Evolutionary conservation across 1,140 invertebrate species (phyloP), one percentile per base, ranked within the genome.

Genomic region (Stenopsyche tienmushanensis): DNA sequence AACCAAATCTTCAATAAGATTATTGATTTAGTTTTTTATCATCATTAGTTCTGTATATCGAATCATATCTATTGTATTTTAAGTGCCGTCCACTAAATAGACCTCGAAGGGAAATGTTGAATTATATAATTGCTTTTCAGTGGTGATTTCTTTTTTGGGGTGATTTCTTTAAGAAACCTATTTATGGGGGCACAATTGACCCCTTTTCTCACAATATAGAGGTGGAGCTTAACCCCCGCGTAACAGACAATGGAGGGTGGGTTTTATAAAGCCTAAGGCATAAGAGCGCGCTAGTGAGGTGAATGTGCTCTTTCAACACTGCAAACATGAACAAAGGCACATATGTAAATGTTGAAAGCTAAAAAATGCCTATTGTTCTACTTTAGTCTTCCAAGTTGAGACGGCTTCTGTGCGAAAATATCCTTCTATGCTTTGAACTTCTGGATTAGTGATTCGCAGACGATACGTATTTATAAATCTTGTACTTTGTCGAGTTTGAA

Each of bases 161-260:
- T 24, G 54, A 42, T 57, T 57, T 57, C 21, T 39, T 29, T 39
- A 42, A 34, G 34, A 57, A 42, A 57, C 54, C 29, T 57, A 57
- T 57, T 57, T 57, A 42, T 39, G 24, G 34, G 15, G 34, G 52
- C 26, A 57, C 54, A 42, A 57, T 57, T 57, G 54, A 57, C 54
- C 54, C 54, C n/a, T 24, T 57, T 57, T 20, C 15, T 20, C 54
- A 57, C 54, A 42, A 57, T 57, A 21, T n/a, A 26, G 34, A 23
- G 54, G 54, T 21, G 54, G 39, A 42, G 54, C 54, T 23, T 10
- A 39, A 42, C 18, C 54, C 54, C 21, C 18, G 25, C 54, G 34
- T 21, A 41, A 42, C 34, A 21, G 54, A 41, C 15, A 57, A 57
- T 29, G 24, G 13, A 13, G 5, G 54, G 24, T 24, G 50, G 24